Evolutionary conservation across 2,888 invertebrate species (phyloP).

Genomic region (Blastobasis adustella): DNA sequence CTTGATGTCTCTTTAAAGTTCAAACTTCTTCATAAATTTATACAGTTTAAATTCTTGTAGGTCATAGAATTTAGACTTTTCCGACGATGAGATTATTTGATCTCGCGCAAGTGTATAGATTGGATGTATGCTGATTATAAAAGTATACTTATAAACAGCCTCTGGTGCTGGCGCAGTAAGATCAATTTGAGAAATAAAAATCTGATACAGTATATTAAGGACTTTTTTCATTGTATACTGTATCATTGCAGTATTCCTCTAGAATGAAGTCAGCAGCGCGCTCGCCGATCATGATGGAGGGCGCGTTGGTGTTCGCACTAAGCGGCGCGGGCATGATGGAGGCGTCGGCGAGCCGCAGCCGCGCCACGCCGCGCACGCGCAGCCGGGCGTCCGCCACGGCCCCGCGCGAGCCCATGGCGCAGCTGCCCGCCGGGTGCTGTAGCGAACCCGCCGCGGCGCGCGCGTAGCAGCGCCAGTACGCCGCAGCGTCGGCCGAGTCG

Average conservation of each 20-base stretch:
- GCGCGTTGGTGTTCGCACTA: slow-evolving; percentile 57
- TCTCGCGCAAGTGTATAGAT: too few relatives aligned
- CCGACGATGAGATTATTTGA: too few relatives aligned
- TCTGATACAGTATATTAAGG: too few relatives aligned
- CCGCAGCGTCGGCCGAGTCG: slow-evolving; percentile 65
- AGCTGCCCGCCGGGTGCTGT: slow-evolving; percentile 74
- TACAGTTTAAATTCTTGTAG: too few relatives aligned
- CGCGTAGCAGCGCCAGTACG: slow-evolving; percentile 78
- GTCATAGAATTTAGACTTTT: too few relatives aligned
- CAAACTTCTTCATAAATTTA: too few relatives aligned
- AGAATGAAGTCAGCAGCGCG: slow-evolving; percentile 60
- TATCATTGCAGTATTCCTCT: slow-evolving; percentile 21
- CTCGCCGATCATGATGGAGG: slow-evolving; percentile 63
- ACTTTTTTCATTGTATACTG: too few relatives aligned
- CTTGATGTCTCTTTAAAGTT: too few relatives aligned
- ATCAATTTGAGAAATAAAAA: too few relatives aligned
- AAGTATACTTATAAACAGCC: too few relatives aligned
- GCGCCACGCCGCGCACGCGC: slow-evolving; percentile 38
- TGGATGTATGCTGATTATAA: too few relatives aligned
- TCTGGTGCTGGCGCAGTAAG: too few relatives aligned
- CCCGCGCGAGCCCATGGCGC: slow-evolving; percentile 48
- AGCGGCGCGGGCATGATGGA: slow-evolving; percentile 53
- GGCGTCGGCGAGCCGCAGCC: slow-evolving; percentile 51
- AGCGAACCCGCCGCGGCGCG: slow-evolving; percentile 72
- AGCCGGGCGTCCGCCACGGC: slow-evolving; percentile 48